Evolutionary conservation across 2,113 vertebrate genomes (phyloP), one percentile per base, ranked within the genome.

Genomic region (Cololabis saira): DNA sequence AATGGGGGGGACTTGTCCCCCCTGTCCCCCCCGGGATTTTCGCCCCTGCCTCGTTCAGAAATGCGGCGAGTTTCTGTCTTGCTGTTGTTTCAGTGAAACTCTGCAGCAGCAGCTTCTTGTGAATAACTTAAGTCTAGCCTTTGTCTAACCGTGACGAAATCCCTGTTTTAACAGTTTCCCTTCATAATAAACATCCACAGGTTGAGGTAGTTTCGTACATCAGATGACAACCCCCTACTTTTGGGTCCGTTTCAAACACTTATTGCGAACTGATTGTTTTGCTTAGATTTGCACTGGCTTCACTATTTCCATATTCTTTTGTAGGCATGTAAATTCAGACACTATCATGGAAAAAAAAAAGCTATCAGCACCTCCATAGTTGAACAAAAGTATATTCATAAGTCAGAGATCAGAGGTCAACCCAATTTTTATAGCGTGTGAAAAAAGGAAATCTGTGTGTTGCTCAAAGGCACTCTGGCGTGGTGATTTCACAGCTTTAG

Each of bases 151-250:
- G 16, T 0, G 3, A 7, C 54, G 27, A 43, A 55, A 45, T 37
- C 18, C 21, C 33, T 2, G 30, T 53, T 15, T 47, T 53, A 67
- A 57, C 51, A 69, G 76, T 64, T 70, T 15, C 33, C 27, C 41
- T 52, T 4, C 27, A 60, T 24, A 10, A 12, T 14, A 33, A 66
- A 37, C 37, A 15, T 44, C 73, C 22, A 24, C 43, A 58, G 45
- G 50, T 33, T 42, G 30, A 12, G 12, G 41, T 57, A 55, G 66
- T 48, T 40, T 18, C 81, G 37, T 52, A 40, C 71, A 65, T 74
- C 69, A 47, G 42, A 64, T 73, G 30, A 74, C 74, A 66, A 56
- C 55, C 74, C 61, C 44, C 66, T 21, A 64, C 27, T 58, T 80
- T 33, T 59, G 54, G 56, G 6, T 63, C 9, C 3, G 11, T 60